Evolutionary conservation across 2,113 vertebrate genomes (phyloP), one percentile per base, ranked within the genome.

Genomic region (Amia ocellicauda): DNA sequence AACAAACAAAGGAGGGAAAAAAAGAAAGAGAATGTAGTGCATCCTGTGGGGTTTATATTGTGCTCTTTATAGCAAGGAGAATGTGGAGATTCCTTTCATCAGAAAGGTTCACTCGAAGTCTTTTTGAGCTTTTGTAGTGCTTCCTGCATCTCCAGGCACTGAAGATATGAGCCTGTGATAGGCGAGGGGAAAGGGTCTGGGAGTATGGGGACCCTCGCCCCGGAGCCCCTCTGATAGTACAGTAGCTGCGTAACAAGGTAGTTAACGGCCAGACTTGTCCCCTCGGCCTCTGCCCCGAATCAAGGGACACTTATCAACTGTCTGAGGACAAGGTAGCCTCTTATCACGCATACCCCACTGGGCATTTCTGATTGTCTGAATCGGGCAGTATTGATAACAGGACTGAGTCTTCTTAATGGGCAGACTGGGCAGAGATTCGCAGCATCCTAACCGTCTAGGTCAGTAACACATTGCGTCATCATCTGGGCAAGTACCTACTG

Each of bases 331-430:
- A 40, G 51, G 31, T 51, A 36, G 31, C 22, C 54, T 42, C 69
- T 76, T 87, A 85, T 86, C 83, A 86, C 77, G 45, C 17, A 42
- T 68, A 68, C 77, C 78, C 83, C 65, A 59, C 80, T 76, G 86
- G 62, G 82, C 74, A 19, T 60, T 68, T 58, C 68, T 83, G 80
- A 83, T 80, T 73, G 72, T 51, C 62, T 52, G 68, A 64, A 64
- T 69, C 50, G 64, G 65, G 64, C 71, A 65, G 66, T 54, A 54
- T 23, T 23, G 22, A 54, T 22, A 54, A 54, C 2, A 23, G 24
- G 11, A 54, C 11, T 13, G n/a, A 10, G 7, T 10, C 14, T 2
- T 54, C 1, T 54, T 54, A 54, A 19, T 54, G 51, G 10, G 24
- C 7, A 20, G n/a, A 2, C 45, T n/a, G 13, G n/a, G 45, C 45